A percentile compares a stretch with the other conserved stretches of the same genome.
Conservation (phyloP, 2,797 vertebrate genomes). For the Falco naumanni region DNA sequence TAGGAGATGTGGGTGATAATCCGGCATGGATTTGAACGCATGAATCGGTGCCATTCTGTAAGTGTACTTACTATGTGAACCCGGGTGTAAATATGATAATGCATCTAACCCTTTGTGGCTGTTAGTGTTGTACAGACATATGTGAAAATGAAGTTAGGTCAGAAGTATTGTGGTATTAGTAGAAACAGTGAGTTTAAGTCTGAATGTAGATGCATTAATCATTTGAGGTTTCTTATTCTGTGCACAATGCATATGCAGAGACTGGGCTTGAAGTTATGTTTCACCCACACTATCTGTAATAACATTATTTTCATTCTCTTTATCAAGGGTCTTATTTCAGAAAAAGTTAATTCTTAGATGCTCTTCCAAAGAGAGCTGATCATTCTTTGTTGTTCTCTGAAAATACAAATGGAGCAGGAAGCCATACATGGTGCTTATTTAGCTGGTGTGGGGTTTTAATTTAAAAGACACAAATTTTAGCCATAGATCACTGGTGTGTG, state of each 20-base stretch:
- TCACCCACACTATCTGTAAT: not conserved
- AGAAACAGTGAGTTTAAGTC: not conserved
- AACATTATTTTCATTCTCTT: not conserved
- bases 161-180: not conserved
- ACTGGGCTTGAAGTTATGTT: not conserved
- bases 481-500: not conserved
- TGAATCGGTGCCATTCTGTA: not conserved
- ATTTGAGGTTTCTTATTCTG: not conserved
- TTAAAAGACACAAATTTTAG: not conserved
- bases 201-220: not conserved
- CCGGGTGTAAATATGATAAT: not conserved
- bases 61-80: not conserved
- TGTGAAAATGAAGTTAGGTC: not conserved
- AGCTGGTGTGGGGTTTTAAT: not conserved
- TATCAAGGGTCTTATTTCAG: not conserved
- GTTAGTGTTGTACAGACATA: not conserved
- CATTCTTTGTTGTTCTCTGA: not conserved
- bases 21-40: not conserved
- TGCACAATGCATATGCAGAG: not conserved
- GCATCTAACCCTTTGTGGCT: not conserved
- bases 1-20: not conserved
- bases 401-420: not conserved
- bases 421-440: not conserved
- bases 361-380: not conserved
- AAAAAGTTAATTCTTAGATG: not conserved